Evolutionary conservation across 2,888 invertebrate genomes (phyloP), one percentile per base, ranked within the genome.

Genomic region (Vanessa cardui): DNA sequence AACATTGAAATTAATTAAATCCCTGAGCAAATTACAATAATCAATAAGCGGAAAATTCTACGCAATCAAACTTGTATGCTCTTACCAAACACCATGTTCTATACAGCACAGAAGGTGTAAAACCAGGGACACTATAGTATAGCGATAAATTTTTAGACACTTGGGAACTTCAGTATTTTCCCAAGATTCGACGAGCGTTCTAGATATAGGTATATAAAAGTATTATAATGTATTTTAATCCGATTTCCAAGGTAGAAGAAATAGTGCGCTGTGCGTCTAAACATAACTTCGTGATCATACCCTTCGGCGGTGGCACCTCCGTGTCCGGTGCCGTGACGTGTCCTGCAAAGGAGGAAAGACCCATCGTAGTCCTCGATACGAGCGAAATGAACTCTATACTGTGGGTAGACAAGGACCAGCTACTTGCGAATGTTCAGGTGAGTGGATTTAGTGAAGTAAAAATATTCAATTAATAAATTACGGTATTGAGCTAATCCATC

Each of bases 341-440:
- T 83, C 99, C 99, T 0, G 89, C 91, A 16, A 85, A 94, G 33
- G 90, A 89, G 31, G 92, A 97, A 61, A 76, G 92, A 0, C 96
- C 97, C 76, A 98, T 99, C 72, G 94, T 98, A 45, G 96, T 96
- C 0, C 83, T 99, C 71, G 99, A 99, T 85, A 99, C 98, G 56
- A 97, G 98, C 33, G 97, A 98, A 82, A 98, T 99, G 98, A 99
- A 98, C 92, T 94, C 96, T 73, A 96, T 99, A 82, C 86, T 99
- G 44, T 99, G 99, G 98, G 91, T 99, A 60, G 99, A 99, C 84
- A 94, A 87, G 75, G 86, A 90, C 12, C 91, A 92, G 66, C 81
- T 92, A 2, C 68, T 92, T 61, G 90, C 91, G 18, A 85, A 86
- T 74, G 83, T 92, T 8, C 92, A 92, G 87, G 92, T 90, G 69